Conservation (phyloP, 2,113 vertebrate species). For the Capreolus pygargus region DNA sequence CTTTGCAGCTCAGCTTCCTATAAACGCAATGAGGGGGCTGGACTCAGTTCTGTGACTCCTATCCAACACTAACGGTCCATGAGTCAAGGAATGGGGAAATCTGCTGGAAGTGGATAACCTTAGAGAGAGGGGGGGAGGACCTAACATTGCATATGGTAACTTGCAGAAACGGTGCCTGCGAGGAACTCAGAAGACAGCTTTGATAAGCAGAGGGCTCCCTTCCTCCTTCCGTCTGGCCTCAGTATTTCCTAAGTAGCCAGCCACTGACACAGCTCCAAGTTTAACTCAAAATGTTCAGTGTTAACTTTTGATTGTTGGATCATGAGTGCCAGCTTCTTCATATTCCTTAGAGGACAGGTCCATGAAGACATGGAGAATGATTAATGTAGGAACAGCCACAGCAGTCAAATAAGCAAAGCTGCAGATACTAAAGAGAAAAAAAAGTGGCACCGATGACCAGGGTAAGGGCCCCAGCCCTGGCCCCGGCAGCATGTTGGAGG, state of each 20-base stretch:
- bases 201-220: fast-evolving
- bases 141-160: not conserved
- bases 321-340: not conserved
- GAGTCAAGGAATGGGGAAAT: not conserved
- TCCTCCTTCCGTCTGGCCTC: not conserved
- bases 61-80: not conserved
- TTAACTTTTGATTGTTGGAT: not conserved
- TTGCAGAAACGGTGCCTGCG: fast-evolving
- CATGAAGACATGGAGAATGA: not conserved
- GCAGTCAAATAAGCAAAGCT: not conserved
- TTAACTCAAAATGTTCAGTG: not conserved
- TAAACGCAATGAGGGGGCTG: not conserved
- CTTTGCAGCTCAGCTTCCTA: not conserved
- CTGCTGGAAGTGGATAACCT: not conserved
- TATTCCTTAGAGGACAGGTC: not conserved
- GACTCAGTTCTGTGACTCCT: not conserved
- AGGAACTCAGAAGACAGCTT: not conserved
- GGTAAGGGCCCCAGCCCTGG: not conserved
- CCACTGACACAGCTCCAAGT: not conserved
- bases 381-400: not conserved
- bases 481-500: not conserved
- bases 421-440: not conserved
- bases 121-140: not conserved
- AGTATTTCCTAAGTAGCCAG: too few relatives aligned
- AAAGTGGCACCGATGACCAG: not conserved